Evolutionary conservation across 2,113 vertebrate genomes (phyloP).

Genomic region (Ammospiza nelsoni): DNA sequence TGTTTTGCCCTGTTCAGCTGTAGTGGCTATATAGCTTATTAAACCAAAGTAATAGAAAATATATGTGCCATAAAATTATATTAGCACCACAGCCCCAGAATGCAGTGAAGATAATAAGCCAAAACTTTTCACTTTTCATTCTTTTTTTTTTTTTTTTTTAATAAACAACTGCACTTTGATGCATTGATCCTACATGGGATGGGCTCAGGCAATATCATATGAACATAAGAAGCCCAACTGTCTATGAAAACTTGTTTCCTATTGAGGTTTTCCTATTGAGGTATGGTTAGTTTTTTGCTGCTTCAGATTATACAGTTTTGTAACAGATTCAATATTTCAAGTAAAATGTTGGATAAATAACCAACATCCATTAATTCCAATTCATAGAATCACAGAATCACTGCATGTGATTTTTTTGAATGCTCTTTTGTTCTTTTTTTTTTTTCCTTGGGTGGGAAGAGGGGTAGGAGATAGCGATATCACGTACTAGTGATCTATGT

Average conservation of each 20-base stretch:
- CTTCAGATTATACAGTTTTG: not conserved
- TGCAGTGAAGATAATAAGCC: not conserved
- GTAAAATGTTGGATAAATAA: not conserved
- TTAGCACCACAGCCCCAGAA: not conserved
- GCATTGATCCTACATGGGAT: not conserved
- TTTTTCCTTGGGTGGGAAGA: accelerated
- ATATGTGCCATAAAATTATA: not conserved
- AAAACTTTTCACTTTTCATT: not conserved
- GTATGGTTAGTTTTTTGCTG: not conserved
- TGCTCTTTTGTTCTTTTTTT: too few relatives aligned
- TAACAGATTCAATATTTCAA: not conserved
- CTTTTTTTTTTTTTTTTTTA: not conserved
- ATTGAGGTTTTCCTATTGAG: not conserved
- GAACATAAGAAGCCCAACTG: not conserved
- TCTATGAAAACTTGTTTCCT: not conserved
- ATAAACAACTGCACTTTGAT: not conserved
- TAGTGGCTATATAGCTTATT: not conserved
- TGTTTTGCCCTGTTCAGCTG: not conserved
- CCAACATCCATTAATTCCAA: not conserved
- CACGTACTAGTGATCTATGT: not conserved
- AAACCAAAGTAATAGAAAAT: not conserved
- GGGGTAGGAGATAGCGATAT: accelerated
- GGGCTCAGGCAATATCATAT: not conserved
- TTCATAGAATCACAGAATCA: not conserved
- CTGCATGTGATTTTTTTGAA: not conserved